A percentile compares a stretch with the other conserved stretches of the same genome.
Conservation (phyloP, 2,888 invertebrate species). For the Sabellastarte sp. region DNA sequence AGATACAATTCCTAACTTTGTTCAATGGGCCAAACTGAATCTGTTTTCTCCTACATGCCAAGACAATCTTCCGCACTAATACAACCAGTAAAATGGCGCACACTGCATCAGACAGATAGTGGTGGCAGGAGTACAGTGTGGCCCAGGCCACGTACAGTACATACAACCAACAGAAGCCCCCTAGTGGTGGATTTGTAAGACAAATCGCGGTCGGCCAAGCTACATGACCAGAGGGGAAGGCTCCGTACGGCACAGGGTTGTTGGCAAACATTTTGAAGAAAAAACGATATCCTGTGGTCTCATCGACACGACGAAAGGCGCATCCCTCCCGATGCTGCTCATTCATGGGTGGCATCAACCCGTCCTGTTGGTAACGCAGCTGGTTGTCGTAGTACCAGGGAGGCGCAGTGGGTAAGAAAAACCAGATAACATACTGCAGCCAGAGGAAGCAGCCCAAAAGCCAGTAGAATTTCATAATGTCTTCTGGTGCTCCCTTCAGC, state of each 20-base stretch:
- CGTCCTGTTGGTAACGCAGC: neutral
- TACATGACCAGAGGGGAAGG: slow-evolving; percentile 36
- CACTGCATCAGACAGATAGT: slow-evolving; percentile 30
- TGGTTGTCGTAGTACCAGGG: slow-evolving; percentile 30
- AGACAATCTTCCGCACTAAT: slow-evolving; percentile 5
- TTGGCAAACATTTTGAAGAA: slow-evolving; percentile 29
- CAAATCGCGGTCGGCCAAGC: slow-evolving; percentile 29
- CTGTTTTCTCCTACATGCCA: no score
- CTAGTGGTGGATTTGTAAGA: slow-evolving; percentile 12
- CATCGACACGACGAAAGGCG: slow-evolving; percentile 31
- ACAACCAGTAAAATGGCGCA: slow-evolving; percentile 17
- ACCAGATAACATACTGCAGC: slow-evolving; percentile 30
- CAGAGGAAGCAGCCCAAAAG: slow-evolving; percentile 31
- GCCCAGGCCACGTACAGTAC: slow-evolving; percentile 32
- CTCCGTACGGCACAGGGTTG: slow-evolving; percentile 33
- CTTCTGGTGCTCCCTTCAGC: neutral
- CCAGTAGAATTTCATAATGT: slow-evolving; percentile 26
- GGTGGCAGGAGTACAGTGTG: slow-evolving; percentile 35
- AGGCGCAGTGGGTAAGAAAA: slow-evolving; percentile 32
- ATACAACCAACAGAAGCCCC: slow-evolving; percentile 18
- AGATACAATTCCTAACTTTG: no score
- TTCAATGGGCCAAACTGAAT: no score
- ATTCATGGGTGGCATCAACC: slow-evolving; percentile 1
- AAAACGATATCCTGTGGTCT: slow-evolving; percentile 20
- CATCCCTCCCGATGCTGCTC: slow-evolving; percentile 28